These are phyloP conservation scores for Aldrovandia affinis DNA, from an alignment of 2,797 vertebrate genomes.

Conservation along the genomic window DNA sequence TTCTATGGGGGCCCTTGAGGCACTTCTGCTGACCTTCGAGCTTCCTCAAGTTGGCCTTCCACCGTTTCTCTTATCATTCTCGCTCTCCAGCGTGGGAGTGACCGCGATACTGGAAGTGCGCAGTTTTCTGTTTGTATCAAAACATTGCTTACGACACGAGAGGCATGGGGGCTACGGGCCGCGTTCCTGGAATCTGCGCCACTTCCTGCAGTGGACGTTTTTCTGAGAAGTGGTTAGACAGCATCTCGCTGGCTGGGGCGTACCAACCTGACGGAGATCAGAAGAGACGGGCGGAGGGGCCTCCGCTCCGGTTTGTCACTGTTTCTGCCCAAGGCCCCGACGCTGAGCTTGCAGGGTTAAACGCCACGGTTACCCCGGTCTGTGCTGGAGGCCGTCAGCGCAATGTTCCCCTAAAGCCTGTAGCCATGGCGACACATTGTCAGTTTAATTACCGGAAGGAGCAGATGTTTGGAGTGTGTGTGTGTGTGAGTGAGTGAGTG, in stretches of 20 bases:
- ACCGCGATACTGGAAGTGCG: neutral
- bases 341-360: conserved; percentile 40
- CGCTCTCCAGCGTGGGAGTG: neutral
- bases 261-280: conserved; percentile 39
- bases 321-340: neutral
- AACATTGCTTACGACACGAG: neutral
- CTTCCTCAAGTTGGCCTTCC: neutral
- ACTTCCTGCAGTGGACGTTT: neutral
- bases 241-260: neutral
- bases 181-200: too few species aligned
- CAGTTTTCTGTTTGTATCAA: neutral
- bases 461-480: neutral
- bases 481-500: neutral
- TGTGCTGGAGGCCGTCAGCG: conserved; percentile 54
- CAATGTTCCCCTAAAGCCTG: conserved; percentile 65
- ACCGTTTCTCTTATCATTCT: neutral
- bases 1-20: too few species aligned
- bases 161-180: neutral
- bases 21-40: neutral
- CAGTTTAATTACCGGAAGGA: conserved; percentile 63
- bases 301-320: conserved; percentile 47
- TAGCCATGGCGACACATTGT: conserved; percentile 82
- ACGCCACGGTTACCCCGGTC: conserved; percentile 52
- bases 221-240: neutral
- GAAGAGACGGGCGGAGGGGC: neutral